phyloP scores from a whole-genome alignment of 2,113 vertebrate species.

The human (Homo sapiens) region DNA sequence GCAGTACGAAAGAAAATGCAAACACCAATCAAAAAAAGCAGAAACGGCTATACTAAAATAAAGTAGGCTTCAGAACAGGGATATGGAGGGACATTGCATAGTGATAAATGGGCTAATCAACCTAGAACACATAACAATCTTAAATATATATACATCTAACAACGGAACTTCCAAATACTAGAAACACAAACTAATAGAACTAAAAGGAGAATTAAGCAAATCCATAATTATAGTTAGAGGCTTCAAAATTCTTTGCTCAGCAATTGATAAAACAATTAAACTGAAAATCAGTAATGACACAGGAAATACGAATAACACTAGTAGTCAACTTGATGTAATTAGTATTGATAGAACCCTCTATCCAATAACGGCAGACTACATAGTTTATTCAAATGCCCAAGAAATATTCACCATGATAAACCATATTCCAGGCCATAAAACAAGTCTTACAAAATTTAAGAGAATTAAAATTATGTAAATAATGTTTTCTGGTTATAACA shows the following conservation, averaged over 20 bases:
- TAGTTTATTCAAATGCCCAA: background rate
- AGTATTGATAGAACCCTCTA: background rate
- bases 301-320: background rate
- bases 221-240: background rate
- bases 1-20: background rate
- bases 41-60: background rate
- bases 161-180: background rate
- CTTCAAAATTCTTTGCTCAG: background rate
- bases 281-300: background rate
- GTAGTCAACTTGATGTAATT: background rate
- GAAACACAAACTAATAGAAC: background rate
- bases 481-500: background rate
- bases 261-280: background rate
- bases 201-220: background rate
- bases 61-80: background rate
- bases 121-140: background rate
- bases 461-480: background rate
- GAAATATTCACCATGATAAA: background rate
- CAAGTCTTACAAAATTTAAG: background rate
- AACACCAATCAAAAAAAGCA: background rate
- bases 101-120: background rate
- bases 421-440: background rate
- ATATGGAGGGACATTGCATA: background rate
- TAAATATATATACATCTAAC: background rate
- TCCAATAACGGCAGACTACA: background rate